phyloP scores from a whole-genome alignment of 2,113 vertebrate genomes.

The Channa maculata region DNA sequence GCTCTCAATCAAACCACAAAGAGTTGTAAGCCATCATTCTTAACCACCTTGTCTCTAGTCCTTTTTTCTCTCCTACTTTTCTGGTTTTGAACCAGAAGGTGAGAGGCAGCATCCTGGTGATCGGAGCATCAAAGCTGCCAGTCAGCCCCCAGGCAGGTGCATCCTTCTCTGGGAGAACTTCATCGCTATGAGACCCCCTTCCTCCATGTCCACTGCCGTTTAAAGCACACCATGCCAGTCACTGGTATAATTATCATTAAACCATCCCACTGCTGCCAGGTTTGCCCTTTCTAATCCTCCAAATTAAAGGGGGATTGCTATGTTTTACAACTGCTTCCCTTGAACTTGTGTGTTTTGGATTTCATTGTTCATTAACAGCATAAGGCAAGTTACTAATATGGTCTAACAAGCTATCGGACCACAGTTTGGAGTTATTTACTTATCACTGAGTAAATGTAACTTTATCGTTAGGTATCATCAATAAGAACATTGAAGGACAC shows the following conservation, averaged over 20 bases:
- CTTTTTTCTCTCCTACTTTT: conserved; percentile 7
- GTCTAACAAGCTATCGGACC: background rate
- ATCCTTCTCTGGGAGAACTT: conserved; percentile 47
- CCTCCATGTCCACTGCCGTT: conserved; percentile 49
- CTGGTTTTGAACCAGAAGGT: conserved; percentile 66
- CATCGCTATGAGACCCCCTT: conserved; percentile 18
- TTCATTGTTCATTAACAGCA: no score
- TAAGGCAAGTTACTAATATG: no score
- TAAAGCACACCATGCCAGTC: conserved; percentile 13
- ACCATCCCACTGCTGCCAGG: conserved; percentile 19
- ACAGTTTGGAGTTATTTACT: background rate
- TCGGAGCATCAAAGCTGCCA: conserved; percentile 78
- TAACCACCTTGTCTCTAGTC: conserved; percentile 50
- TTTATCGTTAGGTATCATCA: no score
- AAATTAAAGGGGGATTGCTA: conserved; percentile 1
- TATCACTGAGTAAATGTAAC: no score
- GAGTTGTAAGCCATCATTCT: conserved; percentile 63
- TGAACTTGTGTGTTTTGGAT: background rate
- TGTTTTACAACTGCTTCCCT: background rate
- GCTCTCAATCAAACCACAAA: conserved; percentile 73
- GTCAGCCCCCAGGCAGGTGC: conserved; percentile 77
- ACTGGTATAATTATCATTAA: conserved; percentile 37
- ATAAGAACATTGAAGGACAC: no score
- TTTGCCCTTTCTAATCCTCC: background rate
- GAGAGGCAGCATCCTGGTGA: conserved; percentile 67